Evolutionary conservation across 2,888 invertebrate genomes (phyloP).

Genomic region (Lottia scabra): DNA sequence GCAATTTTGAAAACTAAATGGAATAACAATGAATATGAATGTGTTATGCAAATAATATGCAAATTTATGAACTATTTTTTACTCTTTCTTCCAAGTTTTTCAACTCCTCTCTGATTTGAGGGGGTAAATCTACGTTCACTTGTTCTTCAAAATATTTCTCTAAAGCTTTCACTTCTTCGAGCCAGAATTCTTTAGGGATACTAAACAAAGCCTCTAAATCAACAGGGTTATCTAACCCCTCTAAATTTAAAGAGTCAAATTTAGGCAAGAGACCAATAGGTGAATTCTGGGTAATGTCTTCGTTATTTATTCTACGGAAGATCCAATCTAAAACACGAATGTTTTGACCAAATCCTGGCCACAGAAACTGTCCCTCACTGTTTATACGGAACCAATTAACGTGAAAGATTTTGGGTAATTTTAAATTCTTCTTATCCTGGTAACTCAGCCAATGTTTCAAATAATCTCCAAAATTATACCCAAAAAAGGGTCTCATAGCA

Average conservation of each 20-base stretch:
- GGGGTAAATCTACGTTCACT: slow-evolving; percentile 89
- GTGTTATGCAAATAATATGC: too few species aligned
- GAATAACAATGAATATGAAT: too few species aligned
- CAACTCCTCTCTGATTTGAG: slow-evolving; percentile 80
- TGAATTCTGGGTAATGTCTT: slow-evolving; percentile 73
- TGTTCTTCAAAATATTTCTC: slow-evolving; percentile 92
- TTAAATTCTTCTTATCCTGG: slow-evolving; percentile 72
- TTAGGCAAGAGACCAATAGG: slow-evolving; percentile 76
- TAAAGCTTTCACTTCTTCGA: slow-evolving; percentile 82
- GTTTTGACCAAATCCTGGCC: slow-evolving; percentile 98
- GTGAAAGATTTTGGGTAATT: slow-evolving; percentile 95
- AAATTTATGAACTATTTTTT: neutral
- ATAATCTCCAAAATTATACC: slow-evolving; percentile 98
- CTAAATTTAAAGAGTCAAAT: slow-evolving; percentile 75
- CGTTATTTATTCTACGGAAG: slow-evolving; percentile 78
- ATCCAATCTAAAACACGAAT: slow-evolving; percentile 97
- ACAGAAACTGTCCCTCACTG: slow-evolving; percentile 88
- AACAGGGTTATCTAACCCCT: slow-evolving; percentile 79
- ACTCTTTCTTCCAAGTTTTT: slow-evolving; percentile 76
- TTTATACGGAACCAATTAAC: slow-evolving; percentile 99
- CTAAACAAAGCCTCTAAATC: slow-evolving; percentile 86
- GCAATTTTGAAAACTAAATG: too few species aligned
- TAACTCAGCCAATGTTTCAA: slow-evolving; percentile 94
- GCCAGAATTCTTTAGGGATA: slow-evolving; percentile 92
- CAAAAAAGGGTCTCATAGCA: slow-evolving; percentile 99